Conservation (phyloP, 2,888 invertebrate genomes). For the Chrysolina haemoptera region DNA sequence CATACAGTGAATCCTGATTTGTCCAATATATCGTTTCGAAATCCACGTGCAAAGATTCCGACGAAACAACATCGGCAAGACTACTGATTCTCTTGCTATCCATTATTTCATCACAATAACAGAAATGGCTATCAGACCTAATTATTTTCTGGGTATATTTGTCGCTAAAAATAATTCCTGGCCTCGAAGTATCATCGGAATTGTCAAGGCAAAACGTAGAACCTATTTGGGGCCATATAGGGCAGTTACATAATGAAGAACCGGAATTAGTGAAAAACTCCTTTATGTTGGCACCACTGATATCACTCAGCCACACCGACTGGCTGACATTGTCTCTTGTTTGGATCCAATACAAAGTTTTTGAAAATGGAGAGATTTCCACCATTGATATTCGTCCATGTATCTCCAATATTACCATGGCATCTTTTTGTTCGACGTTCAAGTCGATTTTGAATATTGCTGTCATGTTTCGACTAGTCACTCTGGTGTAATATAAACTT, state of each 20-base stretch:
- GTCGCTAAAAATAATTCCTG: constrained; percentile 78
- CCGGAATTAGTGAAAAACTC: constrained; percentile 72
- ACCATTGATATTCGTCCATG: constrained; percentile 77
- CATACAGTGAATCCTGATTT: constrained; percentile 77
- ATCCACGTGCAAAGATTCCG: constrained; percentile 80
- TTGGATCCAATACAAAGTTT: constrained; percentile 85
- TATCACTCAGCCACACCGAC: constrained; percentile 76
- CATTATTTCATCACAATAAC: constrained; percentile 76
- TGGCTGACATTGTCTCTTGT: constrained; percentile 74
- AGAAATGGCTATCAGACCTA: constrained; percentile 78
- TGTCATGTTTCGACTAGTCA: constrained; percentile 67
- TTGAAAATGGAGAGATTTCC: constrained; percentile 83
- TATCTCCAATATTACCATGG: constrained; percentile 73
- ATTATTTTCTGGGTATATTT: constrained; percentile 75
- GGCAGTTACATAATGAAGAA: constrained; percentile 75
- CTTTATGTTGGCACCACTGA: constrained; percentile 73
- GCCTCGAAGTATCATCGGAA: constrained; percentile 71
- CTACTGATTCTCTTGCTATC: constrained; percentile 52
- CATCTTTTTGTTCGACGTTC: constrained; percentile 74
- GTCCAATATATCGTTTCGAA: constrained; percentile 84
- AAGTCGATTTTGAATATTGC: constrained; percentile 79
- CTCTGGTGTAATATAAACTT: constrained; percentile 86
- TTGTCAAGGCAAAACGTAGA: constrained; percentile 80
- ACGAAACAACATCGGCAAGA: constrained; percentile 70
- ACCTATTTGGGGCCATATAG: constrained; percentile 75